Percentiles rank a stretch among this genome's conserved stretches.
These are phyloP conservation scores for Halcyon chelicuti DNA, from an alignment of 2,797 vertebrate genomes.

Conservation along the genomic window DNA sequence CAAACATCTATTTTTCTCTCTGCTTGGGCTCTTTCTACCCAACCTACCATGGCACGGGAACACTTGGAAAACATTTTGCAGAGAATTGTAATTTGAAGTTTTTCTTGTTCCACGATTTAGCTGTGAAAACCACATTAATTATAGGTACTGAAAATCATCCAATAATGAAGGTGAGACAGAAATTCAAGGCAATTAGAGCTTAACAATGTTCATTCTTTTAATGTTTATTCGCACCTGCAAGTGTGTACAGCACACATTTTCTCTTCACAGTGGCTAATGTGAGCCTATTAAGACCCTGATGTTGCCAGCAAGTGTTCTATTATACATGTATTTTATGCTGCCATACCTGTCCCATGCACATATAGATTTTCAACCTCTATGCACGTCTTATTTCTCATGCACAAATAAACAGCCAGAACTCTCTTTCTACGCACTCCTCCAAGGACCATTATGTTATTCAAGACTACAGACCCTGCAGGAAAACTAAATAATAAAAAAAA, in stretches of 20 bases:
- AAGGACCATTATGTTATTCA: background rate
- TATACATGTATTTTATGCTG: background rate
- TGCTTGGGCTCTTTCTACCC: background rate
- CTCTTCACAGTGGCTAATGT: background rate
- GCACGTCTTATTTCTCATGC: background rate
- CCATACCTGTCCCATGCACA: background rate
- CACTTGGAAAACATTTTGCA: background rate
- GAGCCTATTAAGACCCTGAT: background rate
- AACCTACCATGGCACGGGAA: rapidly evolving
- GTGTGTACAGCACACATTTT: background rate
- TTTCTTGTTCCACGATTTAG: background rate
- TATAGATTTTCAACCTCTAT: background rate
- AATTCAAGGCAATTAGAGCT: background rate
- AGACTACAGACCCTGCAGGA: background rate
- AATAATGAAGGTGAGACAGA: background rate
- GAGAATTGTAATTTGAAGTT: background rate
- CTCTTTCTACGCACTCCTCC: background rate
- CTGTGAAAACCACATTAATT: constrained; percentile 9
- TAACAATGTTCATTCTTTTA: background rate
- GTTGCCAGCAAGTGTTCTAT: background rate
- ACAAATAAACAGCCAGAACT: background rate
- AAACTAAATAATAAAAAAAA: background rate
- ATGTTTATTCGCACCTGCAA: constrained; percentile 2
- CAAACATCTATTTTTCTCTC: background rate
- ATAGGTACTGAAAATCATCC: background rate